Conservation (phyloP, 2,797 vertebrate genomes). For the Anisognathus igniventris region DNA sequence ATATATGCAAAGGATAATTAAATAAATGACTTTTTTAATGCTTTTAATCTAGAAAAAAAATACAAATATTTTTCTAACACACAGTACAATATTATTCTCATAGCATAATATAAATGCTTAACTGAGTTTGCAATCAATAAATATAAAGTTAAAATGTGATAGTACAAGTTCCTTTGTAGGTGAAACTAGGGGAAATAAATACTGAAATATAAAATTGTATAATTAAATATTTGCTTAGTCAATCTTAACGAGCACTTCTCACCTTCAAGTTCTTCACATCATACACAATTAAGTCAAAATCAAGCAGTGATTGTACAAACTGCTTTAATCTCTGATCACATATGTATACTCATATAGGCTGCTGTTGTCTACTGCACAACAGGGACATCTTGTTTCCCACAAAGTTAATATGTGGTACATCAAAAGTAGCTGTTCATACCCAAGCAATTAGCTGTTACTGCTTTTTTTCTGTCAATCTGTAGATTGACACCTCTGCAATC, state of each 20-base stretch:
- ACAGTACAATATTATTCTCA: neutral
- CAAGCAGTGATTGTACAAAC: neutral
- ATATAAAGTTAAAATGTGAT: neutral
- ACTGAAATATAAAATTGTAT: neutral
- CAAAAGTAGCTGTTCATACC: neutral
- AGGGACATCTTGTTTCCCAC: neutral
- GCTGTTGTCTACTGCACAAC: neutral
- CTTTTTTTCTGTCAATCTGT: neutral
- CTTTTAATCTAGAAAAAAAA: neutral
- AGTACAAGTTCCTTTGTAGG: neutral
- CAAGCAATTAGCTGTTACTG: neutral
- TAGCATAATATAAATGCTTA: neutral
- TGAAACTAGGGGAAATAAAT: neutral
- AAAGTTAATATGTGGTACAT: neutral
- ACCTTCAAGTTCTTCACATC: neutral
- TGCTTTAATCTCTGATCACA: neutral
- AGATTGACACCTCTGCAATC: fast-evolving
- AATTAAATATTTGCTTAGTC: neutral
- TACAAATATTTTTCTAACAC: neutral
- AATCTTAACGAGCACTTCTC: neutral
- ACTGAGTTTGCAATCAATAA: neutral
- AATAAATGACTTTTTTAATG: neutral
- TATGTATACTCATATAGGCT: neutral
- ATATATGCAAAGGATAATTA: neutral
- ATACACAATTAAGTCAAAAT: neutral